phyloP scores from a whole-genome alignment of 2,797 vertebrate species.

The Ctenosaura bakeri region DNA sequence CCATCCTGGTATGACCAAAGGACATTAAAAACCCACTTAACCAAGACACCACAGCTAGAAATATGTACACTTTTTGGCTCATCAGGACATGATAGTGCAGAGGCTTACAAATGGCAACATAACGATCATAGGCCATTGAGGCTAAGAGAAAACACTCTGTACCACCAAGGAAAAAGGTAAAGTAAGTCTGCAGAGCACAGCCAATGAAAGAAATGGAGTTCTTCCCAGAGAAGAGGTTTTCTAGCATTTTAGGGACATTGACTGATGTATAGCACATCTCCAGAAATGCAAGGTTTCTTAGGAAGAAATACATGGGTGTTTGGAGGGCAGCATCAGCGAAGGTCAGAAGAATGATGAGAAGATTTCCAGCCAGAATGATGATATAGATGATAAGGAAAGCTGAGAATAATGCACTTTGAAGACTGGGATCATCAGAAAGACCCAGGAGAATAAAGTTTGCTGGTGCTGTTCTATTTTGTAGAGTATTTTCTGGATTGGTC shows the following conservation, averaged over 20 bases:
- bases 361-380: slow-evolving; percentile 58
- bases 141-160: slow-evolving; percentile 44
- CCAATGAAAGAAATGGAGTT: slow-evolving; percentile 52
- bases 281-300: slow-evolving; percentile 62
- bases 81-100: slow-evolving; percentile 25
- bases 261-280: slow-evolving; percentile 65
- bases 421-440: slow-evolving; percentile 56
- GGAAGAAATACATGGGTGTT: slow-evolving; percentile 72
- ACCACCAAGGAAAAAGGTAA: slow-evolving; percentile 39
- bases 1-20: slow-evolving; percentile 32
- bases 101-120: slow-evolving; percentile 42
- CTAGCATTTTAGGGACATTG: slow-evolving; percentile 60
- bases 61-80: neutral
- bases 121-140: slow-evolving; percentile 43
- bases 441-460: slow-evolving; percentile 64
- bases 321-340: slow-evolving; percentile 35
- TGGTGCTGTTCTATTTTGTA: neutral
- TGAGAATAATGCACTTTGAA: slow-evolving; percentile 53
- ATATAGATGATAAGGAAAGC: slow-evolving; percentile 61
- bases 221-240: slow-evolving; percentile 49
- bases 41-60: slow-evolving; percentile 13
- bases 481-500: neutral
- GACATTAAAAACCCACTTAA: slow-evolving; percentile 40
- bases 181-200: slow-evolving; percentile 47
- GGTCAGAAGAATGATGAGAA: slow-evolving; percentile 57